These are phyloP conservation scores for Papilio polyxenes DNA, from an alignment of 1,140 invertebrate genomes.

Conservation along the genomic window DNA sequence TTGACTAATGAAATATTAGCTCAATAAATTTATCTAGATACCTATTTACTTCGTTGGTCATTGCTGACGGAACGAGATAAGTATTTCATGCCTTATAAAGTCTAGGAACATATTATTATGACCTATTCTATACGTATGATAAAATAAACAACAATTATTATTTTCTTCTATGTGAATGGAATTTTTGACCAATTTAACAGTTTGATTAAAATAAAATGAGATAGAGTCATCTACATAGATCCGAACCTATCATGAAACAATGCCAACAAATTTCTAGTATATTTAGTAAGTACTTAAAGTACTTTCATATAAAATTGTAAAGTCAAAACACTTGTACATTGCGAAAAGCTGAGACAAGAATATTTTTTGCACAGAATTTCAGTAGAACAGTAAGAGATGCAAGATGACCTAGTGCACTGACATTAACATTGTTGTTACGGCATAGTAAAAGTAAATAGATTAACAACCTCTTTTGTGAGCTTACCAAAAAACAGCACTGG, in stretches of 20 bases:
- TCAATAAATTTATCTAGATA: neutral
- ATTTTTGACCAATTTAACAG: too few species aligned
- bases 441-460: neutral
- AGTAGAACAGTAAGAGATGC: neutral
- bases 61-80: slow-evolving; percentile 22
- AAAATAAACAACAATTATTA: neutral
- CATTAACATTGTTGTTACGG: neutral
- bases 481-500: neutral
- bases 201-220: too few species aligned
- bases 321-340: too few species aligned
- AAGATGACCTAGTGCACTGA: neutral
- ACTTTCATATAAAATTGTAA: too few species aligned
- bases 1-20: slow-evolving; percentile 32
- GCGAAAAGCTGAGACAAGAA: neutral
- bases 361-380: too few species aligned
- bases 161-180: neutral
- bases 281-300: too few species aligned
- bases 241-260: too few species aligned
- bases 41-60: slow-evolving; percentile 19
- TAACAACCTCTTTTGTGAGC: neutral
- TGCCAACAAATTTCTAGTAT: too few species aligned
- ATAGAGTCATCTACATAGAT: too few species aligned
- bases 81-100: slow-evolving; percentile 15
- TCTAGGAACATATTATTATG: neutral
- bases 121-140: neutral